A percentile compares a stretch with the other conserved stretches of the same genome.
Evolutionary conservation across 2,888 invertebrate genomes (phyloP).

Genomic region (Subacronicta megacephala): DNA sequence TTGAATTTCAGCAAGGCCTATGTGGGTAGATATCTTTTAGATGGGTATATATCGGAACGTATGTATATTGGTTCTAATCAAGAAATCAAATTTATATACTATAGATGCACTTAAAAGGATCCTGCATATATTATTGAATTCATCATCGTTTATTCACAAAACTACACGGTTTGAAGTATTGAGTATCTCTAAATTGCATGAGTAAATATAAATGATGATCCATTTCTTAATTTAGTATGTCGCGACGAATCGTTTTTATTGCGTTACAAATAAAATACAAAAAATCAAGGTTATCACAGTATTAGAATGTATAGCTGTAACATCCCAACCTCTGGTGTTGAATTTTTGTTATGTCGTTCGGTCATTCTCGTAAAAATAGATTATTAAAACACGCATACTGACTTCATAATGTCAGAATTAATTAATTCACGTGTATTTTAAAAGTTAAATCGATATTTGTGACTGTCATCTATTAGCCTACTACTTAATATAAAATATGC

Average conservation of each 20-base stretch:
- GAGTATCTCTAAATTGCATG: not conserved
- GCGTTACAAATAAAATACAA: slow-evolving; percentile 9
- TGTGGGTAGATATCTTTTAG: not conserved
- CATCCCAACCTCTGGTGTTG: slow-evolving; percentile 40
- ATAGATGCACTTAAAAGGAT: slow-evolving; percentile 1
- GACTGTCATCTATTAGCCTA: not conserved
- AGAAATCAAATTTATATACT: not conserved
- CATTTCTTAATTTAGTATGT: slow-evolving; percentile 15
- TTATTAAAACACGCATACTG: slow-evolving; percentile 20
- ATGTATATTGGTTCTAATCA: not conserved
- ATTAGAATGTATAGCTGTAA: slow-evolving; percentile 28
- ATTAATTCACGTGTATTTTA: slow-evolving; percentile 7
- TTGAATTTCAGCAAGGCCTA: not conserved
- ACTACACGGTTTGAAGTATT: not conserved
- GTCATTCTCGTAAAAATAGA: slow-evolving; percentile 49
- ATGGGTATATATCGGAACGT: not conserved
- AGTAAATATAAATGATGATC: not conserved
- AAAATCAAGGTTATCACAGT: slow-evolving; percentile 31
- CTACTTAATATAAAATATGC: slow-evolving; percentile 2
- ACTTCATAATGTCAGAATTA: slow-evolving; percentile 19
- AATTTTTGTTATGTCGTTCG: slow-evolving; percentile 25
- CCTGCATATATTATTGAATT: not conserved
- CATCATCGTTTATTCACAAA: not conserved
- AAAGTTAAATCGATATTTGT: slow-evolving; percentile 1
- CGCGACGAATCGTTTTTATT: slow-evolving; percentile 6